These are phyloP conservation scores for Whitmania pigra DNA, from an alignment of 1,140 invertebrate genomes.

Conservation along the genomic window DNA sequence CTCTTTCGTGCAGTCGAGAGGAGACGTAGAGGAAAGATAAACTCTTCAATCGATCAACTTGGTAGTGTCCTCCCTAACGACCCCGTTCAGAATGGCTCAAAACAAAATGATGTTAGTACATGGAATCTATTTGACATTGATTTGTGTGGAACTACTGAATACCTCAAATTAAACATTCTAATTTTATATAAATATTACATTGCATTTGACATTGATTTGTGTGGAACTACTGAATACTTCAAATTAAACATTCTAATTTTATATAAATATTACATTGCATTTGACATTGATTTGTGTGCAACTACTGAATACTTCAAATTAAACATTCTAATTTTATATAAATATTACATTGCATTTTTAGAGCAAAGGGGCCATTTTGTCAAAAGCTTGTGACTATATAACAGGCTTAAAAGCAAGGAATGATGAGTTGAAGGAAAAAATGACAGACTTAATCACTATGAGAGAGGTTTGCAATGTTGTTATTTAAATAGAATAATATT, in stretches of 20 bases:
- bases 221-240: not conserved
- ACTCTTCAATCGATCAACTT: slow-evolving; percentile 83
- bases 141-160: not conserved
- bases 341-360: slow-evolving; percentile 37
- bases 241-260: too few relatives aligned
- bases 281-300: not conserved
- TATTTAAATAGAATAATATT: not conserved
- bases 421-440: slow-evolving; percentile 51
- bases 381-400: slow-evolving; percentile 92
- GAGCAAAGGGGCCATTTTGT: slow-evolving; percentile 87
- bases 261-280: too few relatives aligned
- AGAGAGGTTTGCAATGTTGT: not conserved
- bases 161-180: not conserved
- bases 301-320: not conserved
- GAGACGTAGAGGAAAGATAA: slow-evolving; percentile 71
- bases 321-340: not conserved
- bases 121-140: not conserved
- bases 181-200: too few relatives aligned
- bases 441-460: slow-evolving; percentile 43
- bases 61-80: slow-evolving; percentile 59
- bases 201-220: not conserved
- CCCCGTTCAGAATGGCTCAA: slow-evolving; percentile 39
- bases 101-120: slow-evolving; percentile 37
- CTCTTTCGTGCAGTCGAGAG: slow-evolving; percentile 41
- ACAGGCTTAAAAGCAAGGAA: slow-evolving; percentile 65